These are phyloP conservation scores for Peromyscus californicus DNA, from an alignment of 2,113 vertebrate species.

Conservation along the genomic window DNA sequence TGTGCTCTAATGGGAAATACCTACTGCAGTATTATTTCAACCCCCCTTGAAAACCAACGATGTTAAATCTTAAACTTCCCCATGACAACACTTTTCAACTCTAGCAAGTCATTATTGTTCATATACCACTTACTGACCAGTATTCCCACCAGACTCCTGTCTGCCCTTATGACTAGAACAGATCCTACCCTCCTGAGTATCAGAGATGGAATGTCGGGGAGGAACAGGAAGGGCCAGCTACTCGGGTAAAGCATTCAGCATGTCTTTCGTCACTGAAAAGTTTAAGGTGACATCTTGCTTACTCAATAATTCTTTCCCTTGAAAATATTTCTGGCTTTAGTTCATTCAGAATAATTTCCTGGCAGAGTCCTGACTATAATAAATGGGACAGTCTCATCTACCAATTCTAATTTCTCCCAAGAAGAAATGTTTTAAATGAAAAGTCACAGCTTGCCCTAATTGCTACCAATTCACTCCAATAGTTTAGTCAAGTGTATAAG, in stretches of 20 bases:
- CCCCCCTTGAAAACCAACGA: constrained; percentile 22
- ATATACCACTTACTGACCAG: neutral
- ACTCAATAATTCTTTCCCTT: constrained; percentile 47
- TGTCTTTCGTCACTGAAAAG: constrained; percentile 25
- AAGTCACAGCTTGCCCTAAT: constrained; percentile 52
- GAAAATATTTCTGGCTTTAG: constrained; percentile 62
- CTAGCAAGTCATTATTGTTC: constrained; percentile 30
- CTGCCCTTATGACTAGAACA: neutral
- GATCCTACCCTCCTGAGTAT: neutral
- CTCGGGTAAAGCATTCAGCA: neutral
- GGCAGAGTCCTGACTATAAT: neutral
- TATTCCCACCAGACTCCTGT: neutral
- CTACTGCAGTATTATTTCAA: constrained; percentile 32
- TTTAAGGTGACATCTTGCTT: constrained; percentile 32
- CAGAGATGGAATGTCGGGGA: constrained; percentile 57
- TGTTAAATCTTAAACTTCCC: constrained; percentile 29
- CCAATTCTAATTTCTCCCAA: constrained; percentile 42
- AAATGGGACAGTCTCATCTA: constrained; percentile 33
- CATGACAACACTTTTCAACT: constrained; percentile 9
- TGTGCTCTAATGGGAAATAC: constrained; percentile 41
- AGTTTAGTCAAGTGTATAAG: neutral
- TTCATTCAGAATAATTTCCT: constrained; percentile 55
- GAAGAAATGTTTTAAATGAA: constrained; percentile 42
- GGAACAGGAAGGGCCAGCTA: constrained; percentile 40
- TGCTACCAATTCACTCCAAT: constrained; percentile 2